Evolutionary conservation across 2,797 vertebrate genomes (phyloP).

Genomic region (Anas bernieri): DNA sequence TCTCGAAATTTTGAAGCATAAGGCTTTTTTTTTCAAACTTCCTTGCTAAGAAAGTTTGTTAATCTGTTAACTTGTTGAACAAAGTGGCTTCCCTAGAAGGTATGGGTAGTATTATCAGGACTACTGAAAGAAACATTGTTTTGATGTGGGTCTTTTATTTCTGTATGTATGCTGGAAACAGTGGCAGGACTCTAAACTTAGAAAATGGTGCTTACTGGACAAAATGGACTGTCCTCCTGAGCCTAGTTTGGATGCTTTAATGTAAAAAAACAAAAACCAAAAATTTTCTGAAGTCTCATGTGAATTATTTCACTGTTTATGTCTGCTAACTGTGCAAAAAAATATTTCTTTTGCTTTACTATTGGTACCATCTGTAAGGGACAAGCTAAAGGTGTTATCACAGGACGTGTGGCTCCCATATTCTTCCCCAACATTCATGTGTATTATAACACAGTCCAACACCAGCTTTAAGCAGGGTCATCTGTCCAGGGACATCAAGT

Average conservation of each 20-base stretch:
- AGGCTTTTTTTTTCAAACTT: not conserved
- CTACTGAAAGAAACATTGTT: not conserved
- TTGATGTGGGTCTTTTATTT: not conserved
- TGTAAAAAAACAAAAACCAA: too few species aligned
- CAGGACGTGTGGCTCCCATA: not conserved
- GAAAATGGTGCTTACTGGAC: not conserved
- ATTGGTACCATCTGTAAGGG: not conserved
- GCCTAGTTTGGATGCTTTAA: not conserved
- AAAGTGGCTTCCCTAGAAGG: not conserved
- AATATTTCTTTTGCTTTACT: not conserved
- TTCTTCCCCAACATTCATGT: not conserved
- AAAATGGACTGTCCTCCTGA: not conserved
- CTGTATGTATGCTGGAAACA: not conserved
- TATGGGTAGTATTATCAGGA: not conserved
- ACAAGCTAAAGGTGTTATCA: not conserved
- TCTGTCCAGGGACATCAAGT: rapidly evolving
- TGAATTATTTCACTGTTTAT: not conserved
- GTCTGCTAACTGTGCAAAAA: not conserved
- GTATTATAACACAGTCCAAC: not conserved
- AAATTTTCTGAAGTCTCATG: not conserved
- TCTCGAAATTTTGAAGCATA: not conserved
- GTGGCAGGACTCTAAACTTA: not conserved
- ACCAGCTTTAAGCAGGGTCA: not conserved
- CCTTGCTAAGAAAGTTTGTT: not conserved
- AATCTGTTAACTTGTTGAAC: not conserved